A percentile compares a stretch with the other conserved stretches of the same genome.
phyloP scores from a whole-genome alignment of 2,888 invertebrate species.

The Copidosoma aretas region DNA sequence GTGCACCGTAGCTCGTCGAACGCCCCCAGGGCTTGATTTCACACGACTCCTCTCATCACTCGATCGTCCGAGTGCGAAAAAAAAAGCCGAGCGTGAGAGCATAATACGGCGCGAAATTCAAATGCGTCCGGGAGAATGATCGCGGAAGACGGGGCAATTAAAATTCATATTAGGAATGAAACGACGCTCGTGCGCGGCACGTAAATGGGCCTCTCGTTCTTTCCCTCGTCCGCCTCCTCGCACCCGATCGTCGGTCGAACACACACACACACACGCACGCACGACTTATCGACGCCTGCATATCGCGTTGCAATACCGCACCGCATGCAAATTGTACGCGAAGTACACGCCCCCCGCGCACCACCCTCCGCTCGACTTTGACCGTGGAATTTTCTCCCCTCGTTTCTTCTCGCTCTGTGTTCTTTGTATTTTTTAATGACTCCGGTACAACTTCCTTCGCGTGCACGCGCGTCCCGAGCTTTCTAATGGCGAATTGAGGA shows the following conservation, averaged over 20 bases:
- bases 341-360: no score
- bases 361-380: no score
- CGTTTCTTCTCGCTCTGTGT: neutral
- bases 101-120: slow-evolving; percentile 11
- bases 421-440: slow-evolving; percentile 25
- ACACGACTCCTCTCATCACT: no score
- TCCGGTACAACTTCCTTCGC: slow-evolving; percentile 34
- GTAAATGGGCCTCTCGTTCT: neutral
- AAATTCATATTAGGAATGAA: slow-evolving; percentile 27
- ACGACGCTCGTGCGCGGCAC: neutral
- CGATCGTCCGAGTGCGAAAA: no score
- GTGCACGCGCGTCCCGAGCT: slow-evolving; percentile 20
- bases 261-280: no score
- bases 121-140: slow-evolving; percentile 8
- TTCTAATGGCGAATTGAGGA: slow-evolving; percentile 29
- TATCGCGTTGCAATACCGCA: no score
- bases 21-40: no score
- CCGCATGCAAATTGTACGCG: no score
- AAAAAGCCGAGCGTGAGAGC: neutral
- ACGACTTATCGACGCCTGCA: no score
- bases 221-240: neutral
- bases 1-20: no score
- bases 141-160: slow-evolving; percentile 28
- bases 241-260: no score
- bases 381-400: no score